These are phyloP conservation scores for Drosophila prosaltans DNA, from an alignment of 1,140 invertebrate genomes.

Conservation along the genomic window DNA sequence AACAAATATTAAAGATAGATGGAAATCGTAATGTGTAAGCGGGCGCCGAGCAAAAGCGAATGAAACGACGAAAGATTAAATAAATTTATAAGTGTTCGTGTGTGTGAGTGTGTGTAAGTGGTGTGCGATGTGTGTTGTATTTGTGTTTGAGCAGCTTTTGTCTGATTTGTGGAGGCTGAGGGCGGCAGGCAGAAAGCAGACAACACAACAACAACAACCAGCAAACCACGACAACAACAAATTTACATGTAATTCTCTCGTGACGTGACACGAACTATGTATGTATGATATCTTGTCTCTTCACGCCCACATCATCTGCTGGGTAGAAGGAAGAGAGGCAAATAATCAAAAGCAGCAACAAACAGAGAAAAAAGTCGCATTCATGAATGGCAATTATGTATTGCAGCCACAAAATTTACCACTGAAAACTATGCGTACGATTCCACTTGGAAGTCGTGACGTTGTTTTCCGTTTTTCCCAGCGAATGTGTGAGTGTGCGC, in stretches of 20 bases:
- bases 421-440: conserved; percentile 66
- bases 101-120: background rate
- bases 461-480: conserved; percentile 55
- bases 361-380: conserved; percentile 43
- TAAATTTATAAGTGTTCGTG: conserved; percentile 68
- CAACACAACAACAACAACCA: conserved; percentile 45
- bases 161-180: conserved; percentile 45
- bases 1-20: conserved; percentile 58
- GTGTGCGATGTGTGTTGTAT: background rate
- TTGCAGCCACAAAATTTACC: conserved; percentile 54
- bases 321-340: background rate
- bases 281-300: conserved; percentile 29
- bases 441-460: conserved; percentile 80
- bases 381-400: conserved; percentile 79
- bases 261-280: conserved; percentile 32
- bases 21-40: conserved; percentile 76
- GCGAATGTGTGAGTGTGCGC: conserved; percentile 23
- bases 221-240: conserved; percentile 36
- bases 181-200: conserved; percentile 29
- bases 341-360: conserved; percentile 67
- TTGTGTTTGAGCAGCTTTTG: conserved; percentile 70
- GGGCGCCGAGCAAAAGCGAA: conserved; percentile 35
- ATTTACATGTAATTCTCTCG: conserved; percentile 34
- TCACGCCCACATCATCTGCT: background rate
- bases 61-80: conserved; percentile 64